Percentiles rank a stretch among this genome's conserved stretches.
Evolutionary conservation across 1,140 invertebrate species (phyloP).

Genomic region (Cyclina sinensis): DNA sequence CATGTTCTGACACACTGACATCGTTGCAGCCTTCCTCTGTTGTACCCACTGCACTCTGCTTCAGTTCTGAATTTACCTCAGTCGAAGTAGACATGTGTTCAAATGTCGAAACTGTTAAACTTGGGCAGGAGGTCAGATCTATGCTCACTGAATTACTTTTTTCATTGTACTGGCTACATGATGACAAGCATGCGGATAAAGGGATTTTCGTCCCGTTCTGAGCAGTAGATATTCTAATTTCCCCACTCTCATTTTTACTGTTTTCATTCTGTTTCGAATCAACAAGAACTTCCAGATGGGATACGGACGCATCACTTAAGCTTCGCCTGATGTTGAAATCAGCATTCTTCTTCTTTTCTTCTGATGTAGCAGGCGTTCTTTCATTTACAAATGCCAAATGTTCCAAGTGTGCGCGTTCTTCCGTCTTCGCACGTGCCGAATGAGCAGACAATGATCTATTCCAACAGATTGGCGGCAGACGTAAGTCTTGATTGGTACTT

Average conservation of each 20-base stretch:
- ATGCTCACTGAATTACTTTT: not conserved
- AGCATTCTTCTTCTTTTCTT: no score
- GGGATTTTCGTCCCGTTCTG: not conserved
- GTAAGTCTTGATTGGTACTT: not conserved
- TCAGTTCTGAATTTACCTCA: not conserved
- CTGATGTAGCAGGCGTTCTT: no score
- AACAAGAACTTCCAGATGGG: no score
- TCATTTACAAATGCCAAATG: no score
- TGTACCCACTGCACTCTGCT: not conserved
- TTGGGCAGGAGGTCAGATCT: not conserved
- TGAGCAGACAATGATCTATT: no score
- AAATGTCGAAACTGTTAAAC: not conserved
- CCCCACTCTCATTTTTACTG: no score
- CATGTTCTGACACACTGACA: not conserved
- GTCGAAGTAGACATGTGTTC: not conserved
- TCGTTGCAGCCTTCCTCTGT: not conserved
- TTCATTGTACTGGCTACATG: not conserved
- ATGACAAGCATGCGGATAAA: not conserved
- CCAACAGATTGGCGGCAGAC: not conserved
- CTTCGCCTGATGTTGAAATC: not conserved
- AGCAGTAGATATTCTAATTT: not conserved
- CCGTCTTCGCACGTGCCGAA: no score
- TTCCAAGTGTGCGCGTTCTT: no score
- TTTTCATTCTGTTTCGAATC: no score
- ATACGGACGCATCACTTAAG: no score